Base-by-base conservation (phyloP, 1,140 invertebrate genomes). In the Drosophila sulfurigaster region DNA sequence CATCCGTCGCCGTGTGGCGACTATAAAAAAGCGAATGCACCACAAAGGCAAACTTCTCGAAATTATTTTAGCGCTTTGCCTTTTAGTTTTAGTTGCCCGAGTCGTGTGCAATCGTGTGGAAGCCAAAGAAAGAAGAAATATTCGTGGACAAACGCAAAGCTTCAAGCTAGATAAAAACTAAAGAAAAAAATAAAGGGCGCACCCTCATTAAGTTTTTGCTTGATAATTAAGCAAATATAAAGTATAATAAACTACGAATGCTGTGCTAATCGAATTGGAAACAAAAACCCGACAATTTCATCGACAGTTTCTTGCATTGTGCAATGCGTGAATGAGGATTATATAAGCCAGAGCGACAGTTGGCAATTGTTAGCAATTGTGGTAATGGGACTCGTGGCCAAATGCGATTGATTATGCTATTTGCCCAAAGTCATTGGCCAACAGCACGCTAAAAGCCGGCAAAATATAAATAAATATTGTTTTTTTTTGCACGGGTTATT, bases 41-140 rank as follows among this genome's bases (percentile, higher is more conserved):
- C 74, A 89, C 82, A 86, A 86, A 88, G 81, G 73, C 78, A 86
- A 87, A 88, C 83, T 88, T 88, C 83, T 88, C 74, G 85, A 89
- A 88, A 81, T 83, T 81, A 78, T 88, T 83, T 88, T 35, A 58
- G 59, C 59, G 32, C 16, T 70, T 43, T 71, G 73, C 45, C 67
- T 71, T 75, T 60, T 82, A 78, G 83, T 72, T 76, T 76, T 75
- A 88, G 83, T 88, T 75, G 74, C 48, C 56, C 80, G 78, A 89
- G 85, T 78, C 83, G 69, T 78, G 66, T 83, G 85, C 80, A 89
- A 78, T 73, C 73, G 83, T 72, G 83, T 88, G 85, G 83, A 83
- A 83, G 80, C 82, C 57, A 11, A 65, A 57, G 32, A 57, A 57
- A 41, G 35, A 4, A 43, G 68, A 78, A 78, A 76, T 70, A 25